phyloP scores from a whole-genome alignment of 1,140 invertebrate genomes.

The Diorhabda sublineata region DNA sequence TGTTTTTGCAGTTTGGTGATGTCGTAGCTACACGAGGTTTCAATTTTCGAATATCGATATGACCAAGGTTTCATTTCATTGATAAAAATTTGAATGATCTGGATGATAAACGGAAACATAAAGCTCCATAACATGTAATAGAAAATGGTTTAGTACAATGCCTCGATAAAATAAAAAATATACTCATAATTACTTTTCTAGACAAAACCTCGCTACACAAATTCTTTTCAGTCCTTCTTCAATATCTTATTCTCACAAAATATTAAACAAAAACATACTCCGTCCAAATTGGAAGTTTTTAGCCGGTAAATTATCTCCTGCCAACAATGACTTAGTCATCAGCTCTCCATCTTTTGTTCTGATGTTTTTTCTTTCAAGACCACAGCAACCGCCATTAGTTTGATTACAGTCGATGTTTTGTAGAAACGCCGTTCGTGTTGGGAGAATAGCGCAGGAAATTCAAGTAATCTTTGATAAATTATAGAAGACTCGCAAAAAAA shows the following conservation, averaged over 20 bases:
- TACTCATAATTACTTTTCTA: not conserved
- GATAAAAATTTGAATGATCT: too few relatives aligned
- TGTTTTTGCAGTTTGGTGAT: too few relatives aligned
- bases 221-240: not conserved
- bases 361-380: constrained; percentile 1
- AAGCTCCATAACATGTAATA: too few relatives aligned
- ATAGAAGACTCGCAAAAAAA: too few relatives aligned
- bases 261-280: constrained; percentile 1
- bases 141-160: too few relatives aligned
- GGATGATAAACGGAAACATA: too few relatives aligned
- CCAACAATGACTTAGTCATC: constrained; percentile 2
- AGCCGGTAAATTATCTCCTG: not conserved
- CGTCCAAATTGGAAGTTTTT: constrained; percentile 2
- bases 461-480: too few relatives aligned
- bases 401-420: not conserved
- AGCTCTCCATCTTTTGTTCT: constrained; percentile 1
- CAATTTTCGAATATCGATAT: too few relatives aligned
- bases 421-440: not conserved
- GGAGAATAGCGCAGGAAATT: not conserved
- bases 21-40: too few relatives aligned
- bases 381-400: constrained; percentile 1
- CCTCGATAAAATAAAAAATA: too few relatives aligned
- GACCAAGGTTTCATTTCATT: too few relatives aligned
- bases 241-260: constrained; percentile 3
- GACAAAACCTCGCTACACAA: not conserved